Conservation (phyloP, 2,888 invertebrate genomes). For the Drosophila nigritarsus region DNA sequence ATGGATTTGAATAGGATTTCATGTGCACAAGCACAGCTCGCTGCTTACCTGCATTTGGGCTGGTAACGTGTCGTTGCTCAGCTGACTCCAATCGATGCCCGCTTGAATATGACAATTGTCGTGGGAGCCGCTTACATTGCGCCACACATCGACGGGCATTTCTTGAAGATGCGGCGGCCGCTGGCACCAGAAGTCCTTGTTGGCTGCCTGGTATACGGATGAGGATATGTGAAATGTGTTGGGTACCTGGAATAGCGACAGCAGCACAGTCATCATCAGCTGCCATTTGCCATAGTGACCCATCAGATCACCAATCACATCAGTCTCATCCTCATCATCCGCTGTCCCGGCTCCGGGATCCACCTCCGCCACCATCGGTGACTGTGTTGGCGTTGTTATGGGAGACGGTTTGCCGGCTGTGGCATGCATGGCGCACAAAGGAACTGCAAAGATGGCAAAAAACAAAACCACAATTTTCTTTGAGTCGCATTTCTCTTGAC, state of each 20-base stretch:
- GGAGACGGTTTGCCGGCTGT: slow-evolving; percentile 81
- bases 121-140: slow-evolving; percentile 88
- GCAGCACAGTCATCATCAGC: slow-evolving; percentile 89
- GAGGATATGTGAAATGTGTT: slow-evolving; percentile 93
- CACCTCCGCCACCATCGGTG: slow-evolving; percentile 52
- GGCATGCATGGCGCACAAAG: slow-evolving; percentile 83
- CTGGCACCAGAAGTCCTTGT: slow-evolving; percentile 90
- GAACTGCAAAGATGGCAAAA: slow-evolving; percentile 63
- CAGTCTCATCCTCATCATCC: slow-evolving; percentile 86
- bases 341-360: slow-evolving; percentile 43
- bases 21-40: slow-evolving; percentile 3
- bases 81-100: slow-evolving; percentile 85
- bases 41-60: slow-evolving; percentile 66
- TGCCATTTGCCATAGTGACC: slow-evolving; percentile 93
- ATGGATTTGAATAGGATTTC: slow-evolving; percentile 24
- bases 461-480: neutral
- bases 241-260: slow-evolving; percentile 91
- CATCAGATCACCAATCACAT: slow-evolving; percentile 89
- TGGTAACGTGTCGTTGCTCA: slow-evolving; percentile 53
- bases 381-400: slow-evolving; percentile 56
- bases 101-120: slow-evolving; percentile 88
- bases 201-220: slow-evolving; percentile 90
- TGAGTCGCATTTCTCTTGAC: neutral
- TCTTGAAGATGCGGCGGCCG: slow-evolving; percentile 87
- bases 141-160: slow-evolving; percentile 87